Percentiles rank a stretch among this genome's conserved stretches.
Conservation (phyloP, 2,888 invertebrate genomes). For the Zhengitettix transpicula region DNA sequence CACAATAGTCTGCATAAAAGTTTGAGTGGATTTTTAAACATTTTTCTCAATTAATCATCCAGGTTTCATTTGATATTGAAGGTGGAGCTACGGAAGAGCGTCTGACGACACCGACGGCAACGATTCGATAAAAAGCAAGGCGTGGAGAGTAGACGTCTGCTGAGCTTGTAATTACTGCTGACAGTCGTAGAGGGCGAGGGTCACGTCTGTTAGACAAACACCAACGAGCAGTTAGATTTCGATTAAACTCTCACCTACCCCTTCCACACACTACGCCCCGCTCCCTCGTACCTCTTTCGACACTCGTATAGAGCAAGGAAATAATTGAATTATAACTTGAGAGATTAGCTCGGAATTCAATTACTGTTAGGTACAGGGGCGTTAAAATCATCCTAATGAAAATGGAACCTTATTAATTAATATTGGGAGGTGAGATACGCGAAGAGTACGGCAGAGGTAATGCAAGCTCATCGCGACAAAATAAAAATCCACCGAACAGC, state of each 20-base stretch:
- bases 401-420: slow-evolving; percentile 28
- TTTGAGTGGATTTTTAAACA: no score
- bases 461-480: no score
- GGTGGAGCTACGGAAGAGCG: no score
- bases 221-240: slow-evolving; percentile 13
- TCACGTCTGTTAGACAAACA: background rate
- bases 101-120: no score
- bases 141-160: no score
- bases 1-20: no score
- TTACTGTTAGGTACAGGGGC: slow-evolving; percentile 31
- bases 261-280: slow-evolving; percentile 10
- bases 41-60: no score
- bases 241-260: slow-evolving; percentile 19
- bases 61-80: no score
- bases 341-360: slow-evolving; percentile 32
- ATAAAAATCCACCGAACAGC: no score
- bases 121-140: no score
- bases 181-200: no score
- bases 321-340: slow-evolving; percentile 32
- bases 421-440: slow-evolving; percentile 2
- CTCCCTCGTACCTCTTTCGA: slow-evolving; percentile 6
- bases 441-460: background rate
- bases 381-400: slow-evolving; percentile 32
- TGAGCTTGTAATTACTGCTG: no score
- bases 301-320: slow-evolving; percentile 14